Evolutionary conservation across 1,140 invertebrate species (phyloP).

Genomic region (Helicoverpa zea): DNA sequence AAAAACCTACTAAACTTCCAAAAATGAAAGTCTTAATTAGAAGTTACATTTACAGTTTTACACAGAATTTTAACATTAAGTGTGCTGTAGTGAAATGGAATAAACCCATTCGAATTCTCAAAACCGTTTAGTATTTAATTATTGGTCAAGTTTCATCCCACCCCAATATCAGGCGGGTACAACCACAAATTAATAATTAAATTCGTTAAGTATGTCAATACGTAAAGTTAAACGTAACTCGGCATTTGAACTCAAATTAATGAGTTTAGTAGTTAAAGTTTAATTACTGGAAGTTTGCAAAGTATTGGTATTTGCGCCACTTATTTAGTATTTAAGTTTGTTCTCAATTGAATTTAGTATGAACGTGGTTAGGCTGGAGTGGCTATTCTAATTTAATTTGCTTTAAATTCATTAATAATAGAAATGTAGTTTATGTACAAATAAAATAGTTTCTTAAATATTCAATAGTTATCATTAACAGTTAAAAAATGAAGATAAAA

Average conservation of each 20-base stretch:
- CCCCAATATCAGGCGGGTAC: not conserved
- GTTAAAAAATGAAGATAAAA: too few relatives aligned
- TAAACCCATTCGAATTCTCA: too few relatives aligned
- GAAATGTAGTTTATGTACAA: not conserved
- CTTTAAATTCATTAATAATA: not conserved
- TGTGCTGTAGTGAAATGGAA: too few relatives aligned
- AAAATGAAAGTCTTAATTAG: too few relatives aligned
- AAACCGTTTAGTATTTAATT: not conserved
- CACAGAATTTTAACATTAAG: too few relatives aligned
- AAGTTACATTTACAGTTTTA: too few relatives aligned
- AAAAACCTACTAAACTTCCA: too few relatives aligned
- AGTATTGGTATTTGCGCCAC: constrained; percentile 34
- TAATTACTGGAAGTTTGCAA: constrained; percentile 20
- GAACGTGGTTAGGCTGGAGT: constrained; percentile 7
- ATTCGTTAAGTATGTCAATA: constrained; percentile 8
- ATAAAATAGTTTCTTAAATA: too few relatives aligned
- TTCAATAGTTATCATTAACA: too few relatives aligned
- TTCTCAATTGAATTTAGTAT: constrained; percentile 1
- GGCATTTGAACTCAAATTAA: constrained; percentile 9
- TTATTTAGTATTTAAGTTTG: constrained; percentile 5
- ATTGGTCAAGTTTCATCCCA: not conserved
- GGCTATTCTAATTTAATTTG: constrained; percentile 11
- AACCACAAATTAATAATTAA: constrained; percentile 41
- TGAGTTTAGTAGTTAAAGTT: constrained; percentile 33
- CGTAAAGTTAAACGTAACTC: constrained; percentile 38